These are phyloP conservation scores for Gymnocypris eckloni DNA, from an alignment of 2,797 vertebrate genomes.

Conservation along the genomic window DNA sequence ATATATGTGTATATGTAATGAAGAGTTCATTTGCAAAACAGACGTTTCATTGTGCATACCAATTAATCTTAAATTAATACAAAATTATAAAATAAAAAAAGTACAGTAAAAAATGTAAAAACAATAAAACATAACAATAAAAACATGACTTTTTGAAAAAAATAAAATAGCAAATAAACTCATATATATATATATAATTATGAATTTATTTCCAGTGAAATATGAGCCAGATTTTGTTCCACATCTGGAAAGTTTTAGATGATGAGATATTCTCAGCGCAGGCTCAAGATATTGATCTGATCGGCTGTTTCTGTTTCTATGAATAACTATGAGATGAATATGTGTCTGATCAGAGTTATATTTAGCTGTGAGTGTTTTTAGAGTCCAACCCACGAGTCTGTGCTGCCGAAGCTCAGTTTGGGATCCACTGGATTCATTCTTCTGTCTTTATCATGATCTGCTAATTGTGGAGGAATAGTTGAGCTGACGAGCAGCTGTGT, in stretches of 20 bases:
- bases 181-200: too few relatives aligned
- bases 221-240: neutral
- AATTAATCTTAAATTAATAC: too few relatives aligned
- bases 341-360: neutral
- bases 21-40: too few relatives aligned
- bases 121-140: too few relatives aligned
- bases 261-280: neutral
- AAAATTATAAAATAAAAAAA: too few relatives aligned
- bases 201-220: neutral
- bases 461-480: neutral
- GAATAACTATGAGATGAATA: neutral
- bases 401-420: neutral
- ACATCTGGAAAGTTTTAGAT: neutral
- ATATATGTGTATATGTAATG: too few relatives aligned
- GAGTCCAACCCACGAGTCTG: neutral
- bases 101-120: too few relatives aligned
- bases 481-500: conserved; percentile 21
- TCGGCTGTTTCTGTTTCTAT: neutral
- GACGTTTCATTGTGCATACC: too few relatives aligned
- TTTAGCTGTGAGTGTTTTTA: neutral
- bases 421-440: neutral
- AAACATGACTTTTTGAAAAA: too few relatives aligned
- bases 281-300: neutral
- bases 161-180: too few relatives aligned
- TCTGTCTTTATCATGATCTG: neutral